Conservation (phyloP, 2,797 vertebrate species). For the Merluccius polli region DNA sequence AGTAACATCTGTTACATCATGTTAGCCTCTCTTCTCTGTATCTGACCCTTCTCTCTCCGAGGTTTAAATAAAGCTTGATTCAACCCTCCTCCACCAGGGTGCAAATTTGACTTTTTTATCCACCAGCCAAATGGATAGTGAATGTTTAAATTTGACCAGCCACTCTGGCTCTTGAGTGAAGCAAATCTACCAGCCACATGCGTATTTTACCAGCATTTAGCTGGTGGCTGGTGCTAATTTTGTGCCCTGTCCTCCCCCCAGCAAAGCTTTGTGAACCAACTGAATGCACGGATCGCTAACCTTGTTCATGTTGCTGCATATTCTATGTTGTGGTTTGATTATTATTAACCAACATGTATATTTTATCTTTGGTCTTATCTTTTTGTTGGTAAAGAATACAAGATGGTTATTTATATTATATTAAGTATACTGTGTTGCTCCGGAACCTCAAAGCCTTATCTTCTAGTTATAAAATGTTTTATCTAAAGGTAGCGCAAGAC, state of each 20-base stretch:
- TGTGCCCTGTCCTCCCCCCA: neutral
- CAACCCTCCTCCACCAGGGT: no score
- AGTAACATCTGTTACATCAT: no score
- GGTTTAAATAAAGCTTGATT: no score
- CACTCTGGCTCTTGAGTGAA: no score
- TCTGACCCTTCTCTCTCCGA: neutral
- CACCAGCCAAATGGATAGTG: no score
- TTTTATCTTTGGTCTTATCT: neutral
- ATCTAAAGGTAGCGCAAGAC: slow-evolving; percentile 32
- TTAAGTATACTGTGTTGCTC: neutral
- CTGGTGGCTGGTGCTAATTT: no score
- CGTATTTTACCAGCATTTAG: no score
- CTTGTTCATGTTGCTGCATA: neutral
- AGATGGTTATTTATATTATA: neutral
- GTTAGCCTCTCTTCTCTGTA: neutral
- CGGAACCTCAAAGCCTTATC: neutral
- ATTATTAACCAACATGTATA: neutral
- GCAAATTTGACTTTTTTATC: no score
- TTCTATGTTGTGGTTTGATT: neutral
- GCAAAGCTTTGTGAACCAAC: neutral
- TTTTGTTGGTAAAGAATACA: neutral
- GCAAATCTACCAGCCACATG: no score
- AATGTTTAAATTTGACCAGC: no score
- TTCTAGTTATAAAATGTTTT: neutral
- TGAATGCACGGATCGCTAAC: neutral